phyloP scores from a whole-genome alignment of 2,888 invertebrate species.

The Drosophila koepferae region DNA sequence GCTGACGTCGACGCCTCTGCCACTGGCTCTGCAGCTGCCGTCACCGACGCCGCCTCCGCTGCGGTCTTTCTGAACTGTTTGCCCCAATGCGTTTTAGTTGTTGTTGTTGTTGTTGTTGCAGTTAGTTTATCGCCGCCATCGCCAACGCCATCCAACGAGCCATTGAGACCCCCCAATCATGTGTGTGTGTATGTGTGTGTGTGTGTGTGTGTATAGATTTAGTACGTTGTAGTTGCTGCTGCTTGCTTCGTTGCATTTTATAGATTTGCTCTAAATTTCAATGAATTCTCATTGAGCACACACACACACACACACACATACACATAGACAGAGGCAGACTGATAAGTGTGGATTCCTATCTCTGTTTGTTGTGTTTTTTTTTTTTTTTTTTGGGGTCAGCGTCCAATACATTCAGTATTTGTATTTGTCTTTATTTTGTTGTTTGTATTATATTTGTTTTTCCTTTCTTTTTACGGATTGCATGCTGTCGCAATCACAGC shows the following conservation, averaged over 20 bases:
- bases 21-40: background rate
- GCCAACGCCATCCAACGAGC: conserved; percentile 47
- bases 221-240: conserved; percentile 51
- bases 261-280: conserved; percentile 80
- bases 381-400: conserved; percentile 54
- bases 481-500: conserved; percentile 65
- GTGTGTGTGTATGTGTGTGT: conserved; percentile 8
- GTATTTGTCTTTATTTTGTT: conserved; percentile 29
- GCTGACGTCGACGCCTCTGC: conserved; percentile 28
- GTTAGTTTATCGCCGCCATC: conserved; percentile 70
- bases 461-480: conserved; percentile 18
- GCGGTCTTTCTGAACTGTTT: conserved; percentile 56
- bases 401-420: conserved; percentile 49
- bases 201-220: conserved; percentile 31
- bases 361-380: conserved; percentile 45
- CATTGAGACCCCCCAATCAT: conserved; percentile 55
- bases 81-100: conserved; percentile 52
- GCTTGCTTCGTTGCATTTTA: conserved; percentile 75
- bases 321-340: conserved; percentile 36
- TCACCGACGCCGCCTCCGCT: conserved; percentile 24
- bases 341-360: conserved; percentile 74
- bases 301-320: conserved; percentile 26
- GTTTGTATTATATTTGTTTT: conserved; percentile 7
- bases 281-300: conserved; percentile 76
- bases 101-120: conserved; percentile 35